Evolutionary conservation across 2,113 vertebrate species (phyloP), one percentile per base, ranked within the genome.

Genomic region (Barbus barbus): DNA sequence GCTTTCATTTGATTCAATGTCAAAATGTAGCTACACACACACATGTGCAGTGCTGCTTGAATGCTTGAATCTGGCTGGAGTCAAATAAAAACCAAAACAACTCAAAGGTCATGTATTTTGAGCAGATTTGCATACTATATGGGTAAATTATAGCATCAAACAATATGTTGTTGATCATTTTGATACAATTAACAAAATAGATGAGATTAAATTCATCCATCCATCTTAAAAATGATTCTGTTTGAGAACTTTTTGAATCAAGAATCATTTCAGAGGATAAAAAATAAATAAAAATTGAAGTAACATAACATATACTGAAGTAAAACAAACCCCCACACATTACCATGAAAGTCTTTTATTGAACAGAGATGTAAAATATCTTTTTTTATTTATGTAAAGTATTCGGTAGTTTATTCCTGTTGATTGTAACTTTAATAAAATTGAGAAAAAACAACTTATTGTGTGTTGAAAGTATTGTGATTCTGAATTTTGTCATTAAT

Each of bases 281-380:
- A n/a, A n/a, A n/a, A n/a, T n/a, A n/a, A n/a, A n/a, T n/a, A n/a
- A n/a, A n/a, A n/a, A n/a, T n/a, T n/a, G n/a, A n/a, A 46, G 2
- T 13, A 46, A 46, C 11, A 51, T 51, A 51, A 51, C 16, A 58
- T 75, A 18, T 11, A 41, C 53, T 22, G 53, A 12, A 41, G n/a
- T n/a, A n/a, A n/a, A n/a, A n/a, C n/a, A n/a, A n/a, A n/a, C n/a
- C n/a, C n/a, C n/a, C n/a, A 83, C 91, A 91, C 93, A 93, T 94
- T 95, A 96, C 94, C 95, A 95, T 94, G 94, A 95, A 90, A 96
- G 95, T 94, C 94, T 94, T 96, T 96, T 96, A 97, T 96, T 96
- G 94, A 96, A 96, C 95, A 95, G 88, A 93, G 94, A 94, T 95
- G 94, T 94, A 96, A 97, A 96, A 95, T 94, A 77, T 92, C 92